These are phyloP conservation scores for Eleginops maclovinus DNA, from an alignment of 2,113 vertebrate species.

Conservation along the genomic window DNA sequence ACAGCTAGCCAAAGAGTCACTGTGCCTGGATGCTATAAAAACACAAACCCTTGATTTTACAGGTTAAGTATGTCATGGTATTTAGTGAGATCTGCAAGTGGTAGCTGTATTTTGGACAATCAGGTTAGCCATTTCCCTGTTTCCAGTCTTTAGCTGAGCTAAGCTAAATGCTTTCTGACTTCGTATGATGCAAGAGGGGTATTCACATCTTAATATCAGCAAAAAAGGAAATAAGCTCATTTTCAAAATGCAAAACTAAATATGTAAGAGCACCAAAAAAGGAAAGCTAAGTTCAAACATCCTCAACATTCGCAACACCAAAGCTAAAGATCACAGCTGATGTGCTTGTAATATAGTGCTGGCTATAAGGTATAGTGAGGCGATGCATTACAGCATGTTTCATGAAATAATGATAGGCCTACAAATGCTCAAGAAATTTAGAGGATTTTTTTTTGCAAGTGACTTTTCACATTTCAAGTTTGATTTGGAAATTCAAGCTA, in stretches of 20 bases:
- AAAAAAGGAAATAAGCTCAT: neutral
- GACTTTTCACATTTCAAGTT: conserved; percentile 36
- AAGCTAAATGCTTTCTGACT: neutral
- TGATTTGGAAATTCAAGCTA: conserved; percentile 6
- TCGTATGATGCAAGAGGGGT: neutral
- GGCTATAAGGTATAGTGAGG: neutral
- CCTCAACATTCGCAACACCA: neutral
- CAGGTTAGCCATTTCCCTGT: no score
- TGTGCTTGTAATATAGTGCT: neutral
- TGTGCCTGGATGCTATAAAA: neutral
- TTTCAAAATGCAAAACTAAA: neutral
- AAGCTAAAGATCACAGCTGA: neutral
- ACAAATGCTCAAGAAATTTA: conserved; percentile 56
- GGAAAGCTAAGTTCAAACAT: no score
- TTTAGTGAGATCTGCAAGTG: neutral
- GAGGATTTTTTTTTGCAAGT: conserved; percentile 10
- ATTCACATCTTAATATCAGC: neutral
- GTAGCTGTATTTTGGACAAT: neutral
- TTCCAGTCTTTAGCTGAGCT: neutral
- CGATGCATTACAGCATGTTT: neutral
- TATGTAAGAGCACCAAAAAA: neutral
- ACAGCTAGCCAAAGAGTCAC: no score
- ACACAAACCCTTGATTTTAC: neutral
- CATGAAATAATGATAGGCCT: neutral
- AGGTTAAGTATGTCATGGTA: neutral